A percentile compares a stretch with the other conserved stretches of the same genome.
Evolutionary conservation across 2,797 vertebrate genomes (phyloP).

Genomic region (Scyliorhinus canicula): DNA sequence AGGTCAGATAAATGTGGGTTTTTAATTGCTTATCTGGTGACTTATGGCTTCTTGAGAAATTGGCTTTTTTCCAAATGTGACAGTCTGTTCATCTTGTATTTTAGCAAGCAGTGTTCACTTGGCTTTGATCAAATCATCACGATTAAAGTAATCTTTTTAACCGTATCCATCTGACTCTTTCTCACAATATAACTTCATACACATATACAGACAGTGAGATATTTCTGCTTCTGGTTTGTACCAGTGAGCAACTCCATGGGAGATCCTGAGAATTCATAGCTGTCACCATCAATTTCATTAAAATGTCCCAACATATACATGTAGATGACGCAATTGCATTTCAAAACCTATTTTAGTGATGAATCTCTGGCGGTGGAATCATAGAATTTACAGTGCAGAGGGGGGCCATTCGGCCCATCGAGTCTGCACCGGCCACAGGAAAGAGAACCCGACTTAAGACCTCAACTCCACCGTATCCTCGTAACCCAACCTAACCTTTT

Average conservation of each 20-base stretch:
- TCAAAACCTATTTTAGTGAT: not conserved
- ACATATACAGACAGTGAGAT: not conserved
- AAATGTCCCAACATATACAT: not conserved
- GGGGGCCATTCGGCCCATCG: too few species aligned
- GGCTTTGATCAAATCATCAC: not conserved
- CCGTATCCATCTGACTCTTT: not conserved
- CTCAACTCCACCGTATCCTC: too few species aligned
- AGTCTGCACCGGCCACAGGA: too few species aligned
- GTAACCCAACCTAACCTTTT: too few species aligned
- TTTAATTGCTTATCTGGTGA: not conserved
- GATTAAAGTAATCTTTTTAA: constrained; percentile 9
- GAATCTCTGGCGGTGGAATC: not conserved
- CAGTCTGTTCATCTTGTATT: constrained; percentile 5
- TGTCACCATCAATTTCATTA: not conserved
- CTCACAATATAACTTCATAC: not conserved
- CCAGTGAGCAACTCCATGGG: not conserved
- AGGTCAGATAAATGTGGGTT: not conserved
- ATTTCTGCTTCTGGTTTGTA: not conserved
- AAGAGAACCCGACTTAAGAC: too few species aligned
- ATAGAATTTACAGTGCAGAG: too few species aligned
- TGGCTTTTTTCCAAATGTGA: not conserved
- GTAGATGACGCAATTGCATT: not conserved
- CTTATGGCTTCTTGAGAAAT: not conserved
- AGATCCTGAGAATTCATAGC: too few species aligned
- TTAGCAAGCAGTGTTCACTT: not conserved